Percentiles rank a stretch among this genome's conserved stretches.
These are phyloP conservation scores for Bombus sibiricus DNA, from an alignment of 1,140 invertebrate genomes.

Conservation along the genomic window DNA sequence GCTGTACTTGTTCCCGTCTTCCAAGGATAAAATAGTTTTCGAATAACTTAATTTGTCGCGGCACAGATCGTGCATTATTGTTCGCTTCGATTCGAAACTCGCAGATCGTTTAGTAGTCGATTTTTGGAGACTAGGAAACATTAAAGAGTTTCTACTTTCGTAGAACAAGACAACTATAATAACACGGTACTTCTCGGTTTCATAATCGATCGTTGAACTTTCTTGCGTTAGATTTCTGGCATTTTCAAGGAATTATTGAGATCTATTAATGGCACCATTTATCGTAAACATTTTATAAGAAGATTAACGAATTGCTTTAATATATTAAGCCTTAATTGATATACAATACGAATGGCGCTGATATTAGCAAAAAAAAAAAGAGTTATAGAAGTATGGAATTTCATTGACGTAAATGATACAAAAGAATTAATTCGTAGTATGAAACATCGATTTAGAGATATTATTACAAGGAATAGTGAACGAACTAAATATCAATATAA, in stretches of 20 bases:
- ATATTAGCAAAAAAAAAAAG: too few species aligned
- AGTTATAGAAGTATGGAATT: too few species aligned
- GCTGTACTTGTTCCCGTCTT: slow-evolving; percentile 1
- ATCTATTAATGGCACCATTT: neutral
- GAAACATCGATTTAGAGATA: too few species aligned
- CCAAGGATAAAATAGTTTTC: neutral
- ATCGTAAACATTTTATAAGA: too few species aligned
- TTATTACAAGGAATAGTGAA: too few species aligned
- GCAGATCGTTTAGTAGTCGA: neutral
- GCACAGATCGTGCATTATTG: neutral
- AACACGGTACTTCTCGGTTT: neutral
- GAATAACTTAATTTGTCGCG: neutral
- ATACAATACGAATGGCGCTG: too few species aligned
- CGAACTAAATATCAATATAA: too few species aligned
- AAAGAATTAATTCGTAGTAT: too few species aligned
- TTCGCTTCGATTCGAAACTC: neutral
- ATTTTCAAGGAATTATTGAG: neutral
- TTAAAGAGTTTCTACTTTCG: neutral
- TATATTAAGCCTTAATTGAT: too few species aligned
- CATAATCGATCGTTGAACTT: neutral
- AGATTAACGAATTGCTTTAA: too few species aligned
- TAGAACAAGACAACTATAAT: neutral
- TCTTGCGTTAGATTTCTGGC: too few species aligned
- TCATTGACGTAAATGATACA: too few species aligned
- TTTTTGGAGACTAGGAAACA: neutral